phyloP scores from a whole-genome alignment of 2,113 vertebrate species.

The Malurus elegans region DNA sequence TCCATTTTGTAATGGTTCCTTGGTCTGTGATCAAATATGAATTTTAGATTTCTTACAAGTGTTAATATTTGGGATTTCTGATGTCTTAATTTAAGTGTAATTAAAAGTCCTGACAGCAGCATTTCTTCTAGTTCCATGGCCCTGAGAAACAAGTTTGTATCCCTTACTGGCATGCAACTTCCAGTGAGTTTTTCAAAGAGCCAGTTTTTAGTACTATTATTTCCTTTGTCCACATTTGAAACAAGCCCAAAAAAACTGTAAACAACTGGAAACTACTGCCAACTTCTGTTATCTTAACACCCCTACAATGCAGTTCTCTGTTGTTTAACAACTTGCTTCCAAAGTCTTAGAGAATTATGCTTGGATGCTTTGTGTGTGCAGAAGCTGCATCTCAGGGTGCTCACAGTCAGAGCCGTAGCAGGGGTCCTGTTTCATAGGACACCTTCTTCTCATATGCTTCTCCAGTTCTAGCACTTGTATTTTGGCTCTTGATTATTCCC shows the following conservation, averaged over 20 bases:
- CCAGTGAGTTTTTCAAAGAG: background rate
- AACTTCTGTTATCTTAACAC: background rate
- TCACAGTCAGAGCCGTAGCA: background rate
- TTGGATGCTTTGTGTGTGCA: background rate
- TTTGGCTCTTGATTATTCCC: conserved; percentile 80
- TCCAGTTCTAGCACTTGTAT: conserved; percentile 46
- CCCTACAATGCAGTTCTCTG: background rate
- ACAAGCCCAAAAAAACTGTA: background rate
- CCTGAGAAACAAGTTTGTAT: background rate
- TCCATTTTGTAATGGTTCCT: background rate
- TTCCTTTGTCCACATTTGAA: background rate
- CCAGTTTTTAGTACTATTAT: background rate
- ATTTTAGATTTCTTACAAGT: background rate
- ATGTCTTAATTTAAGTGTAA: background rate
- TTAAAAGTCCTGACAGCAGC: background rate
- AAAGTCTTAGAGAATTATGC: background rate
- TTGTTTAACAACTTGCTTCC: background rate
- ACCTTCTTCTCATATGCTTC: conserved; percentile 77
- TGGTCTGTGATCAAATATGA: background rate
- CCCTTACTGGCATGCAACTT: background rate
- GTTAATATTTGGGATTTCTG: background rate
- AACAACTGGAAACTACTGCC: background rate
- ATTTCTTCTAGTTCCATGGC: background rate
- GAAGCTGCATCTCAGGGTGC: background rate
- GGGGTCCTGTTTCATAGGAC: background rate